Evolutionary conservation across 2,888 invertebrate species (phyloP), one percentile per base, ranked within the genome.

Genomic region (Alcis repandata): DNA sequence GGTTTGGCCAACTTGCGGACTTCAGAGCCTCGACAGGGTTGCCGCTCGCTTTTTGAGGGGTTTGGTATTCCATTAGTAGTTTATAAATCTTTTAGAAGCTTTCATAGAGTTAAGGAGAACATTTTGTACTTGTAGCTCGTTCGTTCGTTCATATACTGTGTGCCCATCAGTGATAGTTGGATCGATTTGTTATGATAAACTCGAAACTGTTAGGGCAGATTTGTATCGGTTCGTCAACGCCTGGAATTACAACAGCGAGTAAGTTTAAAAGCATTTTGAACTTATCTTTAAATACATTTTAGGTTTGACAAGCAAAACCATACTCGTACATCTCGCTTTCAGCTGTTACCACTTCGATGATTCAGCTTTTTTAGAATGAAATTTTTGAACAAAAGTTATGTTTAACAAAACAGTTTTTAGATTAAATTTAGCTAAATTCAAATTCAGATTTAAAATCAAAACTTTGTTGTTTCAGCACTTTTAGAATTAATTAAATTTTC

Each of bases 21-120:
- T 63, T 63, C 72, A 73, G 72, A 72, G 70, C 69, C 71, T 68
- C 59, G 32, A 58, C 67, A 76, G 74, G 77, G 77, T 52, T 78
- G 77, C 69, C 73, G 60, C 64, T 70, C 17, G 17, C 8, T 3
- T 49, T 15, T 49, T 15, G 48, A 32, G 15, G 32, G 32, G 9
- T 27, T 17, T 22, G 40, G 43, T 36, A 22, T 51, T 59, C 11
- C 15, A 36, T 36, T 51, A 51, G 33, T 51, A 11, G n/a, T 41
- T 27, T 41, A 36, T 36, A 36, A 36, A 36, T 36, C 2, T 20
- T 51, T 36, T 3, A 17, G 15, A 17, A 49, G 49, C 33, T 49
- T 48, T 17, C 32, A 15, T 22, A 22, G 46, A n/a, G 17, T 41
- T 41, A 19, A 17, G 8, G 17, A 41, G 41, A 17, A 17, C 17